These are phyloP conservation scores for Hydrolagus affinis DNA, from an alignment of 2,113 vertebrate genomes.

Conservation along the genomic window DNA sequence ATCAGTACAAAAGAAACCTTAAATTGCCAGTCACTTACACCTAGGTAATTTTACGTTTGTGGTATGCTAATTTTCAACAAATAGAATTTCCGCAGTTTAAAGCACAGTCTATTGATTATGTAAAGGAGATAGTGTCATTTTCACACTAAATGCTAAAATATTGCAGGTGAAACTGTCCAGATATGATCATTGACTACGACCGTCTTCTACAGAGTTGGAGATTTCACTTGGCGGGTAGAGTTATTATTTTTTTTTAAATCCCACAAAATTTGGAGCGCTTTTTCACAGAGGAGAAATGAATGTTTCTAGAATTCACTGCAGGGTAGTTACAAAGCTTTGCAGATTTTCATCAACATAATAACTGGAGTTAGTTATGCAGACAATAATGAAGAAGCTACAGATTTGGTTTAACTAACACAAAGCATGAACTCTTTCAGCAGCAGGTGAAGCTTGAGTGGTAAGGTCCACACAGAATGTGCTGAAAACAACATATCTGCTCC, in stretches of 20 bases:
- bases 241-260: no score
- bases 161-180: background rate
- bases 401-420: no score
- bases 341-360: no score
- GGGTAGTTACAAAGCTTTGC: no score
- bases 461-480: background rate
- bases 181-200: background rate
- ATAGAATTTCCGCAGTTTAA: background rate
- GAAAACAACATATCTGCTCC: background rate
- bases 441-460: background rate
- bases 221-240: no score
- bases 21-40: background rate
- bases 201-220: no score
- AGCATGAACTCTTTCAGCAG: background rate
- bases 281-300: no score
- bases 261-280: no score
- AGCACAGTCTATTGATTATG: background rate
- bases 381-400: no score
- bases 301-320: no score
- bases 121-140: background rate
- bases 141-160: background rate
- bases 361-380: no score
- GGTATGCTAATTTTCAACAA: background rate
- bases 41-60: background rate
- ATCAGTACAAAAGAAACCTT: background rate